These are phyloP conservation scores for Drosophila busckii DNA, from an alignment of 1,140 invertebrate genomes.

Conservation along the genomic window DNA sequence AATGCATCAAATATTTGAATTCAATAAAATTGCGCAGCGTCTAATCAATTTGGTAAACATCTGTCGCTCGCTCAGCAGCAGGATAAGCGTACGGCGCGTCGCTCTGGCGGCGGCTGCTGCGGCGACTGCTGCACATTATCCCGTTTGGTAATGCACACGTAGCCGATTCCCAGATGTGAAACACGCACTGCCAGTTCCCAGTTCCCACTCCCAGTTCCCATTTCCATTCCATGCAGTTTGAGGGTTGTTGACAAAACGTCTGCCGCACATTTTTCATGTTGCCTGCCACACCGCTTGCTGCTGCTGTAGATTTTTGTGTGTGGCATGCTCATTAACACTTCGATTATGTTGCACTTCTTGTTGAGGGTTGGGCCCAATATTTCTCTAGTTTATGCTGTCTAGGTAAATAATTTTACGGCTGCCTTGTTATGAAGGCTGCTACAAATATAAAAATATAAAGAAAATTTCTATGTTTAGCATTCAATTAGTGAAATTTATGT, in stretches of 20 bases:
- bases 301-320: background rate
- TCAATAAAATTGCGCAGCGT: slow-evolving; percentile 38
- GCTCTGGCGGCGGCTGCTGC: slow-evolving; percentile 1
- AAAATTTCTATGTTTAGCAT: too few species aligned
- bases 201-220: background rate
- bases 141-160: slow-evolving; percentile 66
- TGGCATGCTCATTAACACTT: slow-evolving; percentile 61
- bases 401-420: slow-evolving; percentile 50
- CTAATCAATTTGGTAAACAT: slow-evolving; percentile 76
- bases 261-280: slow-evolving; percentile 56
- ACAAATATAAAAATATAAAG: slow-evolving; percentile 36
- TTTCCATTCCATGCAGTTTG: slow-evolving; percentile 1
- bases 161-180: slow-evolving; percentile 64
- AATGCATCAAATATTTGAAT: slow-evolving; percentile 50
- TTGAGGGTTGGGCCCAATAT: slow-evolving; percentile 33
- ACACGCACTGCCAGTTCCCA: slow-evolving; percentile 12
- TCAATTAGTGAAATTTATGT: slow-evolving; percentile 68
- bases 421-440: slow-evolving; percentile 54
- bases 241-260: slow-evolving; percentile 63
- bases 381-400: slow-evolving; percentile 18
- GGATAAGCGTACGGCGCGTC: slow-evolving; percentile 25
- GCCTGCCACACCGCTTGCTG: background rate
- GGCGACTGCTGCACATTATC: slow-evolving; percentile 59
- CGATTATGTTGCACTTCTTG: slow-evolving; percentile 37
- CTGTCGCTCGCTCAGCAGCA: slow-evolving; percentile 52